Base-by-base conservation (phyloP, 2,888 invertebrate species). In the Eristalis arbustorum region DNA sequence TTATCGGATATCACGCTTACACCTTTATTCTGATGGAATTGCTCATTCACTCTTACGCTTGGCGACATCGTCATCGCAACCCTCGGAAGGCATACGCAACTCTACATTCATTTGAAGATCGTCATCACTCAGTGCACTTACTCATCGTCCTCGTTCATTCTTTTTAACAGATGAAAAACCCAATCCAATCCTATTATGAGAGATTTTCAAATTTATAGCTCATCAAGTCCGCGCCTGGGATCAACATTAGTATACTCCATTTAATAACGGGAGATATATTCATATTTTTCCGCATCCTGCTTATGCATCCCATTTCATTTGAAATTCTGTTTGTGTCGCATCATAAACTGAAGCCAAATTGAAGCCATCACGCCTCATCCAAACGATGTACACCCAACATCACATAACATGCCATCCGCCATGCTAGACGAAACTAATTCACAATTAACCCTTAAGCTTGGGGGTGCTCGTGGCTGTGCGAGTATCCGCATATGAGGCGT, bases 371-470 rank as follows among this genome's bases (percentile, higher is more conserved):
- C 10, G 37, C 25, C 59, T 31, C 56, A 34, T 68, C n/a, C 22
- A 11, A 18, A 37, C 25, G 59, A 40, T 23, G 40, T 28, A 37
- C 23, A 6, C 34, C 49, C 34, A 34, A n/a, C 61, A 37, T 49
- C 28, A 8, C 49, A 8, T 18, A 49, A 18, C 18, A 49, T 23
- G 40, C 25, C 31, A 72, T 72, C 42, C 71, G 56, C 42, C 42
- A 66, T 66, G 57, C 42, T 13, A 56, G 79, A 73, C 56, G 28
- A 73, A 73, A 62, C 73, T 62, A 40, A 79, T 79, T 73, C 73
- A 37, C 66, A 57, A 59, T 49, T 67, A 67, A 79, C 67, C 79
- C 79, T 11, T 25, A 6, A 11, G 62, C 67, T 62, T 22, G 25
- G 61, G 40, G 42, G 25, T 13, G 61, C 14, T 25, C 22, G 61